Conservation (phyloP, 2,888 invertebrate species). For the Philaethria dido region DNA sequence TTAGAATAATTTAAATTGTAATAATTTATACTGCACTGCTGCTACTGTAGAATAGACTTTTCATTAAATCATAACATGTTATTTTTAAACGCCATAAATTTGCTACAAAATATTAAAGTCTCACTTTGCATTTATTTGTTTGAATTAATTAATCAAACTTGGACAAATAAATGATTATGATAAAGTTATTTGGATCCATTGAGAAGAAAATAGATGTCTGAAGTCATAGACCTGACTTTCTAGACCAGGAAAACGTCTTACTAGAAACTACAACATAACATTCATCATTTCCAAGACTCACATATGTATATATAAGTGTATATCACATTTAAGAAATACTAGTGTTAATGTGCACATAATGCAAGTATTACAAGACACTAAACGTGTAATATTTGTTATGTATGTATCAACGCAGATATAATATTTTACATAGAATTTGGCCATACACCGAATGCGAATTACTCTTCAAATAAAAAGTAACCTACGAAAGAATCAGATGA, state of each 20-base stretch:
- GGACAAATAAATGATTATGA: not conserved
- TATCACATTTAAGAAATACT: constrained; percentile 2
- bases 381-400: not conserved
- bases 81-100: too few species aligned
- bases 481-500: too few species aligned
- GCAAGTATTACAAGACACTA: constrained; percentile 10
- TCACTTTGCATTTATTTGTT: too few species aligned
- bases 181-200: not conserved
- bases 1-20: not conserved
- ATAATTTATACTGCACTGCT: too few species aligned
- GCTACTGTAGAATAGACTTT: too few species aligned
- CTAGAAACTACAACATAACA: constrained; percentile 1
- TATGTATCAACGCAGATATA: too few species aligned
- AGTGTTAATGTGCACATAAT: not conserved
- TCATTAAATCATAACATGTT: too few species aligned
- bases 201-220: not conserved
- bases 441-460: too few species aligned
- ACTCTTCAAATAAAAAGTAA: too few species aligned
- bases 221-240: not conserved
- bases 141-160: too few species aligned
- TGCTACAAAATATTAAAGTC: too few species aligned
- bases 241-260: not conserved
- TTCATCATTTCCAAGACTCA: not conserved
- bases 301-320: not conserved
- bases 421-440: too few species aligned